Base-by-base conservation (phyloP, 2,888 invertebrate genomes). In the Andrena bucephala region DNA sequence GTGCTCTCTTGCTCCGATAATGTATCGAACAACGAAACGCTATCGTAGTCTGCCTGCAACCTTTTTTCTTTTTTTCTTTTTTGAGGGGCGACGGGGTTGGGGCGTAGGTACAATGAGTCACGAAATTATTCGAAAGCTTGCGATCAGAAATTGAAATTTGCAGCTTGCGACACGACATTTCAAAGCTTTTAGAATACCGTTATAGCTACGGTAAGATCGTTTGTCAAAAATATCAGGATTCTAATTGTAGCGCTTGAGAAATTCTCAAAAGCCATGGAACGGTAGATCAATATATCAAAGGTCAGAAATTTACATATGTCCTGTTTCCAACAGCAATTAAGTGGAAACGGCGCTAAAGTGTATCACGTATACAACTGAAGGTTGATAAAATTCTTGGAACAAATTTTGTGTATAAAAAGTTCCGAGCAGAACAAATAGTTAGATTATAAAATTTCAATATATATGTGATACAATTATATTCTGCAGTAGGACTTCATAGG, bases 1-100 rank as follows among this genome's bases (percentile, higher is more conserved):
- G 57, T 69, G 36, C 42, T 27, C 60, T 57, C 60, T 33, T 8
- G 69, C 59, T 13, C 31, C 60, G 71, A 77, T 77, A 83, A 83
- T 83, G 60, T 73, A 72, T 72, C 77, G 29, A 65, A 69, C 63
- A 77, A 33, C 71, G 72, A 72, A 75, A 48, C 33, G 59, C 36
- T 70, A 48, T 62, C 62, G 27, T 6, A 13, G 48, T 31, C 24
- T 2, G 27, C 20, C 24, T 2, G 27, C 20, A 33, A 24, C 0
- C 33, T 8, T 54, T 48, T 20, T 31, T n/a, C 16, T 10, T 62
- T 29, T 48, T 29, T 13, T n/a, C 31, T n/a, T 1, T 13, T 27
- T 27, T 27, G 27, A 42, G 42, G 13, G 42, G 42, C 0, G 4
- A 13, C 0, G 16, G 42, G 5, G 13, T 42, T 16, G 42, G 42